Conservation (phyloP, 2,888 invertebrate genomes). For the Dynastes hyllus region DNA sequence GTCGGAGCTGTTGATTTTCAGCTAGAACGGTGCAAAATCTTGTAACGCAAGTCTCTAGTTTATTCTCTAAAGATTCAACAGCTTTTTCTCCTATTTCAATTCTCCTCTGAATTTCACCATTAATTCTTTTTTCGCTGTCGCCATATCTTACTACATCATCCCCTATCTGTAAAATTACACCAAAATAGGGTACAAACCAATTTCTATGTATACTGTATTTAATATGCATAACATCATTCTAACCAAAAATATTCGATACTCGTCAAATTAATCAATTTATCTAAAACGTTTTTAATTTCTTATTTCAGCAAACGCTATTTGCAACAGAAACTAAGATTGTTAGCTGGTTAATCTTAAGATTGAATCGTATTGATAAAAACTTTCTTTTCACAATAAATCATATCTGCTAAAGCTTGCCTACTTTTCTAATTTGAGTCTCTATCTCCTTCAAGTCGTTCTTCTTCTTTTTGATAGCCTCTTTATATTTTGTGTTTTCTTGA, state of each 20-base stretch:
- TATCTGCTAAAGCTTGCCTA: neutral
- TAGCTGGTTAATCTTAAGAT: too few species aligned
- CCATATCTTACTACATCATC: slow-evolving; percentile 55
- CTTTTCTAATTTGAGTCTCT: slow-evolving; percentile 71
- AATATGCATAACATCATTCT: too few species aligned
- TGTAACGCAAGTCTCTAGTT: slow-evolving; percentile 83
- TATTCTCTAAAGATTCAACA: slow-evolving; percentile 83
- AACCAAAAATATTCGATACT: too few species aligned
- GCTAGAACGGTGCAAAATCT: slow-evolving; percentile 84
- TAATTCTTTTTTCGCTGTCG: slow-evolving; percentile 71
- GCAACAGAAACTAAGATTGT: too few species aligned
- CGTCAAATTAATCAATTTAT: too few species aligned
- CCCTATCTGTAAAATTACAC: slow-evolving; percentile 54
- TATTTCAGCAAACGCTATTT: too few species aligned
- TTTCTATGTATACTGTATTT: too few species aligned
- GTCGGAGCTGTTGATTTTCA: slow-evolving; percentile 81
- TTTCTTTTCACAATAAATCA: too few species aligned
- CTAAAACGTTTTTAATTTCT: too few species aligned
- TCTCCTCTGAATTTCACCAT: slow-evolving; percentile 71
- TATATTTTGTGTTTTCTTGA: slow-evolving; percentile 73
- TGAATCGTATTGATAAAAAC: too few species aligned
- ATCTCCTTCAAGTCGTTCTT: slow-evolving; percentile 70
- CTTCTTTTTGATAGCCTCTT: slow-evolving; percentile 64
- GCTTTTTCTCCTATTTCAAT: slow-evolving; percentile 73
- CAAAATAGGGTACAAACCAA: too few species aligned